These are phyloP conservation scores for Ornithoptera priamus DNA, from an alignment of 2,888 invertebrate species.

Conservation along the genomic window DNA sequence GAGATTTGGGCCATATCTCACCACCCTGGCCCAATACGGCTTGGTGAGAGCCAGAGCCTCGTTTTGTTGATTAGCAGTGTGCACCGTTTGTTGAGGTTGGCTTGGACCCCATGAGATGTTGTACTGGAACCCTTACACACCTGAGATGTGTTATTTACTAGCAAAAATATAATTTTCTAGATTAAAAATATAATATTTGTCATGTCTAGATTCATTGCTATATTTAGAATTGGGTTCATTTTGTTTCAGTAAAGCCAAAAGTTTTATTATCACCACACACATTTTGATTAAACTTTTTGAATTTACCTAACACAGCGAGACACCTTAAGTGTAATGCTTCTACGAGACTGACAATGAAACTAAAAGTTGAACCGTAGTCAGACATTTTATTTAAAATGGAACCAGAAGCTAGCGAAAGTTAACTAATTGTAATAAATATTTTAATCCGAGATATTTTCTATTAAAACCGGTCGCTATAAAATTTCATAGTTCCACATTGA, in stretches of 20 bases:
- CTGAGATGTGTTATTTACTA: neutral
- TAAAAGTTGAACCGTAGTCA: constrained; percentile 16
- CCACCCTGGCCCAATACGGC: no score
- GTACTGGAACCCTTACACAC: no score
- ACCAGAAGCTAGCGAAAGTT: constrained; percentile 5
- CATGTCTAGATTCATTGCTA: neutral
- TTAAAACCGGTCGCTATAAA: neutral
- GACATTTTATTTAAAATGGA: constrained; percentile 13
- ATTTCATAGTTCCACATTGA: neutral
- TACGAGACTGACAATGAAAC: constrained; percentile 20
- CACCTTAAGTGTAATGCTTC: constrained; percentile 21
- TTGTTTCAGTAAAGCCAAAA: constrained; percentile 1
- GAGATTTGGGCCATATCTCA: no score
- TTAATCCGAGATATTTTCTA: neutral
- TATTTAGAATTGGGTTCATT: neutral
- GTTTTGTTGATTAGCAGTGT: no score
- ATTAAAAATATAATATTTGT: no score
- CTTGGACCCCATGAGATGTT: no score
- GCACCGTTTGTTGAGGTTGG: no score
- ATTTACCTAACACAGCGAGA: constrained; percentile 25
- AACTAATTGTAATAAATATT: neutral
- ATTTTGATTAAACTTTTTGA: constrained; percentile 25
- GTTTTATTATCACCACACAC: constrained; percentile 16
- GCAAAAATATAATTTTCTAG: no score
- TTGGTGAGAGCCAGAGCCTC: no score